Evolutionary conservation across 2,797 vertebrate species (phyloP).

Genomic region (Apogon hyalosoma): DNA sequence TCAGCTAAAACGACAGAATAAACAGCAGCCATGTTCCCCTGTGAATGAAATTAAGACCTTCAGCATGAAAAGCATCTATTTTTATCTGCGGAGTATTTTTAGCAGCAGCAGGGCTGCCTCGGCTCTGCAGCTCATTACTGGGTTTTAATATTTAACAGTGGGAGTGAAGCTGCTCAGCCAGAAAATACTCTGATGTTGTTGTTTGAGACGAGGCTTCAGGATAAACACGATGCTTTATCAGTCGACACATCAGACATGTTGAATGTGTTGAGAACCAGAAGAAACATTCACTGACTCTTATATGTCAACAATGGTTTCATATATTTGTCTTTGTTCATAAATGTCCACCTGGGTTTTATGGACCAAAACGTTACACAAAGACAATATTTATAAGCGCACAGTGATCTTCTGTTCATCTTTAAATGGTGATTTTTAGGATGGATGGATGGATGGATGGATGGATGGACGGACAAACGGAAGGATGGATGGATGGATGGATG

Average conservation of each 20-base stretch:
- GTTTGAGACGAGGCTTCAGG: not conserved
- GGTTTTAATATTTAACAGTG: slow-evolving; percentile 50
- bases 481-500: no score
- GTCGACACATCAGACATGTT: not conserved
- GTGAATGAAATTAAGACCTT: slow-evolving; percentile 30
- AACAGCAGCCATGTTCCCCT: slow-evolving; percentile 20
- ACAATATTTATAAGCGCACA: no score
- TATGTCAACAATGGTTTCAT: no score
- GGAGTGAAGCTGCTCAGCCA: slow-evolving; percentile 26
- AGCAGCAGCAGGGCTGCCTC: slow-evolving; percentile 30
- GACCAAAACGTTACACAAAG: no score
- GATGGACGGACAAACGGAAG: no score
- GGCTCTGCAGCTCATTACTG: slow-evolving; percentile 47
- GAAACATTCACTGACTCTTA: no score
- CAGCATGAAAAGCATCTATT: slow-evolving; percentile 46
- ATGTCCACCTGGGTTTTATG: no score
- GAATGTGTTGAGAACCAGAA: no score
- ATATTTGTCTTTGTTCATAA: no score
- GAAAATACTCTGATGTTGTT: slow-evolving; percentile 20
- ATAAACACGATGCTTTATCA: not conserved
- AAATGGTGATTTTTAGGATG: no score
- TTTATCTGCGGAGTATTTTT: slow-evolving; percentile 64
- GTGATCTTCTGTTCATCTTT: no score
- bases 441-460: no score
- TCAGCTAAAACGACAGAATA: not conserved